Evolutionary conservation across 1,140 invertebrate genomes (phyloP).

Genomic region (Schlechtendalia chinensis): DNA sequence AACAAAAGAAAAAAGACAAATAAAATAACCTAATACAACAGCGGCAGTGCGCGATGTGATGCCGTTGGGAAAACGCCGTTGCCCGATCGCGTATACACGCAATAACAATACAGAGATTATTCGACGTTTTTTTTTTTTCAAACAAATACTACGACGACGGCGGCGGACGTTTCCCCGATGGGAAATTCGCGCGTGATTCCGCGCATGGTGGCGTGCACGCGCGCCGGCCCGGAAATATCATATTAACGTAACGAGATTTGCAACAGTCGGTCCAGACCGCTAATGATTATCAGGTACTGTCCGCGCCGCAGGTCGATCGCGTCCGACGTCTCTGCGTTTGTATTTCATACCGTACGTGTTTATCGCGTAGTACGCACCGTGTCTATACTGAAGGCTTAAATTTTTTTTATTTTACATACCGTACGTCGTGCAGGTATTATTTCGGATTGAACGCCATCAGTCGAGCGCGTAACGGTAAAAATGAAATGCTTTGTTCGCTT

Average conservation of each 20-base stretch:
- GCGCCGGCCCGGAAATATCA: neutral
- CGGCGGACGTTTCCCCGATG: conserved; percentile 12
- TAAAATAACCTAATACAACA: conserved; percentile 5
- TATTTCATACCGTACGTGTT: no score
- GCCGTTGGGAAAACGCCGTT: conserved; percentile 17
- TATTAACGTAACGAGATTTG: neutral
- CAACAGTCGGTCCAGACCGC: neutral
- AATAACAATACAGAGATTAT: neutral
- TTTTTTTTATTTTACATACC: no score
- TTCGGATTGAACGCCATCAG: no score
- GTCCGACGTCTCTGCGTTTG: no score
- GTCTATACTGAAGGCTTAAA: no score
- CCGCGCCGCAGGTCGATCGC: no score
- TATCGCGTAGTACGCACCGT: no score
- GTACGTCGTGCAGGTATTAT: no score
- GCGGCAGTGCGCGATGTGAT: no score
- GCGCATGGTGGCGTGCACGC: no score
- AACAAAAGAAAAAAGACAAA: neutral
- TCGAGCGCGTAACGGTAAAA: no score
- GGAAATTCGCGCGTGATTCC: neutral
- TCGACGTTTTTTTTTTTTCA: neutral
- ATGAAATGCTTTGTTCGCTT: no score
- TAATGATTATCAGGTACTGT: neutral
- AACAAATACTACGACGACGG: neutral
- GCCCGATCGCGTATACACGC: neutral